Evolutionary conservation across 1,140 invertebrate species (phyloP), one percentile per base, ranked within the genome.

Genomic region (Heliconius melpomene): DNA sequence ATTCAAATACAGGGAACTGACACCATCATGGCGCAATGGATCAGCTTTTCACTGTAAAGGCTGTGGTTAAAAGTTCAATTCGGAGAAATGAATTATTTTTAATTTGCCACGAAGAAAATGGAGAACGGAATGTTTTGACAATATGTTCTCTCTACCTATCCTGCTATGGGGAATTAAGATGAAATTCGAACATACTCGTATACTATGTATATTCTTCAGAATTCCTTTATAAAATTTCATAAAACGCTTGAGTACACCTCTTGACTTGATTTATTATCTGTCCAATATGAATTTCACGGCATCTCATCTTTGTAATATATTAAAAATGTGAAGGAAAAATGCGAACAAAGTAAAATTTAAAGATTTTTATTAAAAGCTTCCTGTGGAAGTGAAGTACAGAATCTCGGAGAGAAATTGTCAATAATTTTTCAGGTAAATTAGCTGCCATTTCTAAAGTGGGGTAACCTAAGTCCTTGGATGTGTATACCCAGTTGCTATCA

Each of bases 231-330:
- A 66, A 66, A 66, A 29, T 66, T 66, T 66, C 60, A 66, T 66
- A 66, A 66, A 26, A 66, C 13, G 60, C 9, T 66, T 66, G 60
- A 66, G 60, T 26, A 66, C 60, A 66, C 60, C n/a, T 66, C 23
- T 26, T 66, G 60, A 66, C 9, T 66, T 66, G 60, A 66, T 66
- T 66, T 66, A 66, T 66, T 66, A 66, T 66, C 57, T n/a, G 57
- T 23, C 23, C 26, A 66, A 11, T 66, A 23, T 3, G n/a, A 13
- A 6, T 26, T 66, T 66, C 8, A 66, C 13, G 60, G 60, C 26
- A 26, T 29, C 60, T 26, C 23, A 29, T 66, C 60, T 66, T 3
- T 29, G 23, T 3, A 29, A 66, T 66, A 66, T 66, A 66, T 66
- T 66, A 23, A 26, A 66, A 66, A 13, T 66, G 23, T 66, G 60